Evolutionary conservation across 2,797 vertebrate species (phyloP).

Genomic region (Ispidina lecontei): DNA sequence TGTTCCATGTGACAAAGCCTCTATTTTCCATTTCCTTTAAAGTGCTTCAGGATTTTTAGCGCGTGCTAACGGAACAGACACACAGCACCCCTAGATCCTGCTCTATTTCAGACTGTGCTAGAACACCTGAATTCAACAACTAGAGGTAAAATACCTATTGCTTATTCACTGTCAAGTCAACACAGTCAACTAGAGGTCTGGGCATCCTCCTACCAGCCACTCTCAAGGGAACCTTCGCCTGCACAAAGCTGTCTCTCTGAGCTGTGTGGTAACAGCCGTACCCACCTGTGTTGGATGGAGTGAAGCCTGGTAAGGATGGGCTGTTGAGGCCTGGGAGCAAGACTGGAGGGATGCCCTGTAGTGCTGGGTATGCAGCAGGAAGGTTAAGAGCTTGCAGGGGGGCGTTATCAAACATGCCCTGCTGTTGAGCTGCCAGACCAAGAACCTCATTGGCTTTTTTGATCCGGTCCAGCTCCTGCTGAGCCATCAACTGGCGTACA

Average conservation of each 20-base stretch:
- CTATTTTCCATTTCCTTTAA: background rate
- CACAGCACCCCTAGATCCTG: background rate
- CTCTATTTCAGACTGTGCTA: background rate
- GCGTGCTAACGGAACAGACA: background rate
- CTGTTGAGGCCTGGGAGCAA: conserved; percentile 97
- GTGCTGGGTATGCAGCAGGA: conserved; percentile 91
- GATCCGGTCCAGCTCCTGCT: conserved; percentile 99
- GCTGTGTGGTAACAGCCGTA: background rate
- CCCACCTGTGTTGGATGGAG: conserved; percentile 98
- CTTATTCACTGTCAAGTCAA: background rate
- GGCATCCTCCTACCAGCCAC: background rate
- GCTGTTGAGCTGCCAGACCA: conserved; percentile 92
- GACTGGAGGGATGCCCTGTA: conserved; percentile 97
- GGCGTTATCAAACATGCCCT: conserved; percentile 93
- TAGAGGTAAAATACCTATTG: background rate
- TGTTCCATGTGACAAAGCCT: background rate
- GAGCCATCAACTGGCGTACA: conserved; percentile 98
- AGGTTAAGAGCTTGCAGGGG: conserved; percentile 97
- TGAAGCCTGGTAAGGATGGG: conserved; percentile 96
- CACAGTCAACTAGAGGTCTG: background rate
- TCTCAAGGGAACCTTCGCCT: background rate
- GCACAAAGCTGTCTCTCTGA: background rate
- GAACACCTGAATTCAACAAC: background rate
- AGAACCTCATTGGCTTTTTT: conserved; percentile 99
- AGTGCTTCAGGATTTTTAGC: background rate